Evolutionary conservation across 2,113 vertebrate species (phyloP).

Genomic region (Ictalurus punctatus): DNA sequence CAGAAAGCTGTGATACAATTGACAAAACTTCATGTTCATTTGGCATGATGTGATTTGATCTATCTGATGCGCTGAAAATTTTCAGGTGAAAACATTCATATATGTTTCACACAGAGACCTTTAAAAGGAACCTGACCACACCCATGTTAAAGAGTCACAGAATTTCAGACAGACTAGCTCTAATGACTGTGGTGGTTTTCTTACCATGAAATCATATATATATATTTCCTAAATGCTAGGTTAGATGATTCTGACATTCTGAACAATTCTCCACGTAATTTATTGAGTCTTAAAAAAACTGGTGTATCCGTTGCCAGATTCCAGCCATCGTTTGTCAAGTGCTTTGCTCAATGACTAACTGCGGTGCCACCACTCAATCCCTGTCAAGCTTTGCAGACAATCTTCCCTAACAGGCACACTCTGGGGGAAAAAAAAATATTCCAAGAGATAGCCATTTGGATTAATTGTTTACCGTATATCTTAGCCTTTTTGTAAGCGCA

Average conservation of each 20-base stretch:
- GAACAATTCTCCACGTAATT: slow-evolving; percentile 15
- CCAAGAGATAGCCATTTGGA: slow-evolving; percentile 22
- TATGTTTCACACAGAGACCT: background rate
- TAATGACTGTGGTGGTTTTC: background rate
- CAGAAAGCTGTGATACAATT: slow-evolving; percentile 14
- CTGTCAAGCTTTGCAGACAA: slow-evolving; percentile 67
- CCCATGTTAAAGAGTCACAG: background rate
- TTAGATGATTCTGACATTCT: background rate
- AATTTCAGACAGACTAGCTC: background rate
- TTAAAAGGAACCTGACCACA: background rate
- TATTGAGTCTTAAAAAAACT: background rate
- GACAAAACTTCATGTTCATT: background rate
- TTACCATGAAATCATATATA: background rate
- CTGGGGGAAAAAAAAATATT: background rate
- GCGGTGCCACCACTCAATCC: slow-evolving; percentile 68
- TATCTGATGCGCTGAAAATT: background rate
- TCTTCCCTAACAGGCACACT: slow-evolving; percentile 8
- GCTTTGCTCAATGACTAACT: slow-evolving; percentile 66
- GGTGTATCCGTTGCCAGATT: slow-evolving; percentile 60
- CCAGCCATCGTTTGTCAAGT: slow-evolving; percentile 70
- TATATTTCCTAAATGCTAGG: background rate
- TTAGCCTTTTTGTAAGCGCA: background rate
- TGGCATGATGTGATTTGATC: background rate
- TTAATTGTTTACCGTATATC: slow-evolving; percentile 44
- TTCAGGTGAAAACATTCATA: slow-evolving; percentile 2